phyloP scores from a whole-genome alignment of 2,888 invertebrate species.

The Eristalinus aeneus region DNA sequence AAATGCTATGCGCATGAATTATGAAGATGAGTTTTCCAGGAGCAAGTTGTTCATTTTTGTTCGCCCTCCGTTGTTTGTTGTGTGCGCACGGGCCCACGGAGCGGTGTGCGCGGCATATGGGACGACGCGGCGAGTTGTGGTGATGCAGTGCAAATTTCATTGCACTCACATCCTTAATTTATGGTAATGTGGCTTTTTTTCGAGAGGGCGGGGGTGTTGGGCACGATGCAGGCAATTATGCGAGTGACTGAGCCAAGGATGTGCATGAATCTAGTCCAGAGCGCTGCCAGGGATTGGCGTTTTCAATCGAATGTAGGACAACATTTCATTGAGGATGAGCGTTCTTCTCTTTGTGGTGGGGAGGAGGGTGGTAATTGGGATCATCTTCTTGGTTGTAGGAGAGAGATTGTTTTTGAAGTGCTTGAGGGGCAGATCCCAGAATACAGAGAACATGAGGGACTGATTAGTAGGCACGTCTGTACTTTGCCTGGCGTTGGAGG shows the following conservation, averaged over 20 bases:
- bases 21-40: conserved; percentile 70
- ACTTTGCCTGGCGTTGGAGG: too few relatives aligned
- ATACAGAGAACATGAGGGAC: too few relatives aligned
- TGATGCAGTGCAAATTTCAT: not conserved
- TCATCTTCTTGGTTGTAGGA: too few relatives aligned
- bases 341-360: not conserved
- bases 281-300: not conserved
- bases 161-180: not conserved
- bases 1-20: conserved; percentile 71
- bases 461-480: too few relatives aligned
- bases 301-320: not conserved
- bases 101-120: not conserved
- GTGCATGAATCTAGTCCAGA: not conserved
- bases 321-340: not conserved
- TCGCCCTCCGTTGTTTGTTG: not conserved
- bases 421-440: too few relatives aligned
- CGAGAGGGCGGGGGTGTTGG: not conserved
- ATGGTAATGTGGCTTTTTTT: not conserved
- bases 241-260: not conserved
- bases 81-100: not conserved
- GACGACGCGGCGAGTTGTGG: not conserved
- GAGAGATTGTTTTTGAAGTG: too few relatives aligned
- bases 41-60: conserved; percentile 44
- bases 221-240: not conserved
- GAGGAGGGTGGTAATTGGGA: too few relatives aligned